phyloP scores from a whole-genome alignment of 2,113 vertebrate species.

The Coreoperca whiteheadi region DNA sequence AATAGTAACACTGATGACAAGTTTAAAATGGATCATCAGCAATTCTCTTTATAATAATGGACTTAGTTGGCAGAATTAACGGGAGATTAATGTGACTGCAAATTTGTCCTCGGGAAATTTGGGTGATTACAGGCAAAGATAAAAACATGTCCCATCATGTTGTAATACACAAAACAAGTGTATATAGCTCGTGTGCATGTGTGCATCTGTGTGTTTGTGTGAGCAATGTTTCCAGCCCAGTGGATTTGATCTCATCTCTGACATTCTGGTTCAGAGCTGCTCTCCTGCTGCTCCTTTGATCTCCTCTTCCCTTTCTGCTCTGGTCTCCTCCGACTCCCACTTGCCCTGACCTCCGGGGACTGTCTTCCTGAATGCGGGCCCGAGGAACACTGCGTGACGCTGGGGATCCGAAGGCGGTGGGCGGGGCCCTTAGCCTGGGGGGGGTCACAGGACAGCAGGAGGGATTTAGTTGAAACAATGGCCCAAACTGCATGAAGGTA shows the following conservation, averaged over 20 bases:
- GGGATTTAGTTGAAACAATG: constrained; percentile 65
- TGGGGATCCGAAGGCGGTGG: constrained; percentile 60
- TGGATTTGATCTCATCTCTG: constrained; percentile 62
- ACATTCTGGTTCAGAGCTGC: constrained; percentile 49
- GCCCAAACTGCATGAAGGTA: constrained; percentile 39
- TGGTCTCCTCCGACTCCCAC: constrained; percentile 66
- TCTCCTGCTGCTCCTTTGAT: constrained; percentile 72
- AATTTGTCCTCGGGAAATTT: constrained; percentile 20
- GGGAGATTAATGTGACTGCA: constrained; percentile 10
- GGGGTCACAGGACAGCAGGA: constrained; percentile 58
- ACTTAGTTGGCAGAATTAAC: constrained; percentile 9
- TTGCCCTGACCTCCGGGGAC: constrained; percentile 66
- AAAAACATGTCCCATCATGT: constrained; percentile 2
- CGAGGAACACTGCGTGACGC: constrained; percentile 53
- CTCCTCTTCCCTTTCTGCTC: constrained; percentile 50
- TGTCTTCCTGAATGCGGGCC: constrained; percentile 39
- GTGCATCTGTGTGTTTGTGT: constrained; percentile 27
- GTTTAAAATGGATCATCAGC: constrained; percentile 9
- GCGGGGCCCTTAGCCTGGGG: constrained; percentile 46
- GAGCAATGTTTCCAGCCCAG: constrained; percentile 52
- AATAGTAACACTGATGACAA: not conserved
- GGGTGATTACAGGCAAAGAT: constrained; percentile 18
- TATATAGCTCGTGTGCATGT: not conserved
- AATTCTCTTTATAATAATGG: not conserved
- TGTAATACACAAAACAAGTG: constrained; percentile 14